phyloP scores from a whole-genome alignment of 2,113 vertebrate species.

The Jaculus jaculus region DNA sequence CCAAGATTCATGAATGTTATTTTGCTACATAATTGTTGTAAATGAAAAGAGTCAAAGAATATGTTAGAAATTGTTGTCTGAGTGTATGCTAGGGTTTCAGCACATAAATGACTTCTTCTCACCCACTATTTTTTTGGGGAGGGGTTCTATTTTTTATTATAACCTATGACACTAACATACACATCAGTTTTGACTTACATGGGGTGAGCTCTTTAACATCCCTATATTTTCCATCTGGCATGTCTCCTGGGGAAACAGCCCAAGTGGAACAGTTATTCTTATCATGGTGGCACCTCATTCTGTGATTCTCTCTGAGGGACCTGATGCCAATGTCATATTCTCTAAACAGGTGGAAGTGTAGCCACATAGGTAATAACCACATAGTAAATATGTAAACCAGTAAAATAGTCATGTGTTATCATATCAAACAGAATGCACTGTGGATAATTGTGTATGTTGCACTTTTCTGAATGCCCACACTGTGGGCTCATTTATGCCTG shows the following conservation, averaged over 20 bases:
- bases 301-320: not conserved
- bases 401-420: not conserved
- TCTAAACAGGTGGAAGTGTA: not conserved
- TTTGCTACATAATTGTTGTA: no score
- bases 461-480: not conserved
- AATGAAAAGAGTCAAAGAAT: not conserved
- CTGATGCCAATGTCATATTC: not conserved
- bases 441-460: accelerated
- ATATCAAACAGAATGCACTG: not conserved
- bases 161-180: no score
- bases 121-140: not conserved
- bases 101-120: not conserved
- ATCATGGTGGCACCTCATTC: not conserved
- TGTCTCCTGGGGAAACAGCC: not conserved
- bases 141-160: not conserved
- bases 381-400: not conserved
- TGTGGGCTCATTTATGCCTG: not conserved
- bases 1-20: no score
- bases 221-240: no score
- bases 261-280: no score
- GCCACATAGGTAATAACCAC: not conserved
- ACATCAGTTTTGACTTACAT: no score
- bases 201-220: accelerated
- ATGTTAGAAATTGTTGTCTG: not conserved
- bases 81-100: not conserved